These are phyloP conservation scores for Parauchenoglanis punctatus DNA, from an alignment of 2,797 vertebrate genomes.

Conservation along the genomic window DNA sequence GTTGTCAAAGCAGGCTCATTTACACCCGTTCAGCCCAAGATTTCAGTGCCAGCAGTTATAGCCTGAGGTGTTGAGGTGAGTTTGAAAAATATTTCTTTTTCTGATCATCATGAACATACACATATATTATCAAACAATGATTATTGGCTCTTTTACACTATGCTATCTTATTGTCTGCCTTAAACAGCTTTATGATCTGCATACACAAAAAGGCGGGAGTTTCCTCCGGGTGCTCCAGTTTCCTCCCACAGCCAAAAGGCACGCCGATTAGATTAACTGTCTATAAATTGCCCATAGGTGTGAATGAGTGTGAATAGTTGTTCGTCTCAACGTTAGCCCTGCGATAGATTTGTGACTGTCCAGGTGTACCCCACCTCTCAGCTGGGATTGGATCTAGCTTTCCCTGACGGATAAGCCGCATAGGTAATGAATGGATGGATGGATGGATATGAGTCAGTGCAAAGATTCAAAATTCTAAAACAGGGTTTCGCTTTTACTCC, in stretches of 20 bases:
- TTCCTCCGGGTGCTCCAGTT: too few species aligned
- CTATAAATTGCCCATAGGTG: too few species aligned
- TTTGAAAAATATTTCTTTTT: neutral
- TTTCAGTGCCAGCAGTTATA: neutral
- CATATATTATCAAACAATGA: neutral
- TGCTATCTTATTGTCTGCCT: neutral
- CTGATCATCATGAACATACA: too few species aligned
- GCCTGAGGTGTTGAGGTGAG: neutral
- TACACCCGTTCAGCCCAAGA: neutral
- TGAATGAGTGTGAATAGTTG: too few species aligned
- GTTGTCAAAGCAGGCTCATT: neutral
- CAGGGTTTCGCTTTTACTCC: neutral
- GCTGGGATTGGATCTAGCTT: too few species aligned
- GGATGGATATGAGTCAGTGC: neutral
- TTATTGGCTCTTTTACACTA: neutral
- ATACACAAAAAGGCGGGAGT: neutral
- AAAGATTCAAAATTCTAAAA: neutral
- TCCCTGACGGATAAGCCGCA: too few species aligned
- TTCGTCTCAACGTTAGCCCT: too few species aligned
- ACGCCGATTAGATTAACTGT: too few species aligned
- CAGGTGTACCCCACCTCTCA: too few species aligned
- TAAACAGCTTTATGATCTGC: neutral
- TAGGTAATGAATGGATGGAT: too few species aligned
- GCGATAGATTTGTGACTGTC: too few species aligned
- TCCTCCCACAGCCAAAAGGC: too few species aligned